Evolutionary conservation across 2,113 vertebrate genomes (phyloP).

Genomic region (Picathartes gymnocephalus): DNA sequence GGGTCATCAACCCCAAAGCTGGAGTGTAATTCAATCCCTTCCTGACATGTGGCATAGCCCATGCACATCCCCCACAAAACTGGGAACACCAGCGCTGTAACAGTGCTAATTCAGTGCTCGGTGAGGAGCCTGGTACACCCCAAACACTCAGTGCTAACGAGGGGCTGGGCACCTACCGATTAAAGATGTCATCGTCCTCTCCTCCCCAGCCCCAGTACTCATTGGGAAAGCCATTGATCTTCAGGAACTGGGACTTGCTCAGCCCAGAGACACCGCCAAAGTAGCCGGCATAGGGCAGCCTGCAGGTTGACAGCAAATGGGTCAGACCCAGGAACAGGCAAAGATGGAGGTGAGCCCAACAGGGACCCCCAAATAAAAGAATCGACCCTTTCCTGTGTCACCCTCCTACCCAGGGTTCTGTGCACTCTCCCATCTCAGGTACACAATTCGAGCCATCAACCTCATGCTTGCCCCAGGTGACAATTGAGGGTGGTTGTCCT

Average conservation of each 20-base stretch:
- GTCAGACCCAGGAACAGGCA: not conserved
- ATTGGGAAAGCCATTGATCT: conserved; percentile 98
- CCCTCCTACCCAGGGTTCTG: not conserved
- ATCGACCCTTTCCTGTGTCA: not conserved
- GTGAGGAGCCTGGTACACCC: not conserved
- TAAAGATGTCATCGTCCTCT: conserved; percentile 98
- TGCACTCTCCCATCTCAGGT: not conserved
- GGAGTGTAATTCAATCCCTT: not conserved
- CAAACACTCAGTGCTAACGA: rapidly evolving
- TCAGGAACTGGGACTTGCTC: conserved; percentile 96
- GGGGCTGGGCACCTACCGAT: conserved; percentile 78
- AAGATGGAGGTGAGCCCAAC: not conserved
- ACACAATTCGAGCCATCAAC: rapidly evolving
- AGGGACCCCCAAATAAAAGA: not conserved
- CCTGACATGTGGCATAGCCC: rapidly evolving
- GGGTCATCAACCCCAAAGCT: not conserved
- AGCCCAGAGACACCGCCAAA: conserved; percentile 97
- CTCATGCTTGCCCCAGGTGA: rapidly evolving
- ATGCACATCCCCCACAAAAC: rapidly evolving
- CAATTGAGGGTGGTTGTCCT: rapidly evolving
- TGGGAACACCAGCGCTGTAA: rapidly evolving
- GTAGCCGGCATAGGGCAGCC: conserved; percentile 94
- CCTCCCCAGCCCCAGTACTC: conserved; percentile 99
- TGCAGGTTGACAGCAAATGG: conserved; percentile 53
- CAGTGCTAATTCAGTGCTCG: rapidly evolving